These are phyloP conservation scores for Brachypodius melanocephalos DNA, from an alignment of 2,113 vertebrate genomes.

Conservation along the genomic window DNA sequence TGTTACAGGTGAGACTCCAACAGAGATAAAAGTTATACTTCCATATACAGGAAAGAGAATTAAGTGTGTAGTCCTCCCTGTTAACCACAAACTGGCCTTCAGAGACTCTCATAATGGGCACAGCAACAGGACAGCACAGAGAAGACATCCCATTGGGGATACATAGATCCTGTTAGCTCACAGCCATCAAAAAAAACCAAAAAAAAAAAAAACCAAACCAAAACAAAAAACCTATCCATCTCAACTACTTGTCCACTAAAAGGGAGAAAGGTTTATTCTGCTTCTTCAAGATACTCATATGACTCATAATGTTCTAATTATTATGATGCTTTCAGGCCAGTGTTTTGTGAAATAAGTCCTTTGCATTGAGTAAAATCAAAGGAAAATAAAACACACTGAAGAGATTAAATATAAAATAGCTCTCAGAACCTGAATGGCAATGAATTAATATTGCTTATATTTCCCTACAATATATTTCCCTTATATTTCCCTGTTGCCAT, in stretches of 20 bases:
- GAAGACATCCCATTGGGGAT: neutral
- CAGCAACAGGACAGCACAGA: neutral
- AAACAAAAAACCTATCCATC: fast-evolving
- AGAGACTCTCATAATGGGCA: neutral
- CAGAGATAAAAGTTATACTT: neutral
- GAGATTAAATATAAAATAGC: neutral
- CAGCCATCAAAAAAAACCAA: neutral
- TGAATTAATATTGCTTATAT: neutral
- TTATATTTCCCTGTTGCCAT: neutral
- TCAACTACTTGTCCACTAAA: neutral
- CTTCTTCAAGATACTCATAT: neutral
- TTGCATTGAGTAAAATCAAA: neutral
- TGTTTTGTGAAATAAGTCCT: neutral
- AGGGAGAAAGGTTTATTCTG: neutral
- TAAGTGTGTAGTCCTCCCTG: neutral
- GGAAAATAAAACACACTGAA: neutral
- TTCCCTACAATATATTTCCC: neutral
- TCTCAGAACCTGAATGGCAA: neutral
- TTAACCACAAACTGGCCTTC: neutral
- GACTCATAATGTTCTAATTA: neutral
- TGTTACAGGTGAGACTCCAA: neutral
- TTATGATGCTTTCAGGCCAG: neutral
- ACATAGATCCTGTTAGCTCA: neutral
- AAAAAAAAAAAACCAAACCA: neutral
- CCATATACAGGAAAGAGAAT: fast-evolving